Evolutionary conservation across 1,140 invertebrate genomes (phyloP).

Genomic region (Conus betulinus): DNA sequence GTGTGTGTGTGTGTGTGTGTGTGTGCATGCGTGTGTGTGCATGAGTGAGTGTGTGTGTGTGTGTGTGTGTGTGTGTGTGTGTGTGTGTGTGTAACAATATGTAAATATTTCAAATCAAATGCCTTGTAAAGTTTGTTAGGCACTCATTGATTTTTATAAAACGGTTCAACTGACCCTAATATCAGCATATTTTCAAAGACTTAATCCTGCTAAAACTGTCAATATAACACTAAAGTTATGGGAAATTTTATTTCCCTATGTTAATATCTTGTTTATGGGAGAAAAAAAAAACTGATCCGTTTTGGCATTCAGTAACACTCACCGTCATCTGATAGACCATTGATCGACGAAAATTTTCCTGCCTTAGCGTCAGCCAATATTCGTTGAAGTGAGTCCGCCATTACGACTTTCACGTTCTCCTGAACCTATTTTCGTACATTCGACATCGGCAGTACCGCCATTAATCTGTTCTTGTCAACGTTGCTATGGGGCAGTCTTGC

Average conservation of each 20-base stretch:
- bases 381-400: conserved; percentile 68
- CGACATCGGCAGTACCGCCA: conserved; percentile 17
- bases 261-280: too few relatives aligned
- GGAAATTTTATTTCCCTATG: not conserved
- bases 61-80: too few relatives aligned
- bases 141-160: too few relatives aligned
- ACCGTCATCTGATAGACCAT: conserved; percentile 69
- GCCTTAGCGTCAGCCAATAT: conserved; percentile 69
- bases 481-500: conserved; percentile 62
- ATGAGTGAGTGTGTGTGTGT: not conserved
- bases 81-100: not conserved
- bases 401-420: conserved; percentile 39
- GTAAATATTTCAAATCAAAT: not conserved
- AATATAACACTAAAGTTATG: not conserved
- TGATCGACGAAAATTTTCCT: conserved; percentile 66
- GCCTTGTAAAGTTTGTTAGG: not conserved
- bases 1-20: too few relatives aligned
- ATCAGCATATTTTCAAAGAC: too few relatives aligned
- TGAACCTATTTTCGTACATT: too few relatives aligned
- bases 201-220: not conserved
- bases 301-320: conserved; percentile 29
- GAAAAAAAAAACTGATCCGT: too few relatives aligned
- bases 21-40: too few relatives aligned
- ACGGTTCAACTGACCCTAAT: too few relatives aligned
- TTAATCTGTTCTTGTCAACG: conserved; percentile 52